Base-by-base conservation (phyloP, 2,888 invertebrate species). In the Andrena hattorfiana region DNA sequence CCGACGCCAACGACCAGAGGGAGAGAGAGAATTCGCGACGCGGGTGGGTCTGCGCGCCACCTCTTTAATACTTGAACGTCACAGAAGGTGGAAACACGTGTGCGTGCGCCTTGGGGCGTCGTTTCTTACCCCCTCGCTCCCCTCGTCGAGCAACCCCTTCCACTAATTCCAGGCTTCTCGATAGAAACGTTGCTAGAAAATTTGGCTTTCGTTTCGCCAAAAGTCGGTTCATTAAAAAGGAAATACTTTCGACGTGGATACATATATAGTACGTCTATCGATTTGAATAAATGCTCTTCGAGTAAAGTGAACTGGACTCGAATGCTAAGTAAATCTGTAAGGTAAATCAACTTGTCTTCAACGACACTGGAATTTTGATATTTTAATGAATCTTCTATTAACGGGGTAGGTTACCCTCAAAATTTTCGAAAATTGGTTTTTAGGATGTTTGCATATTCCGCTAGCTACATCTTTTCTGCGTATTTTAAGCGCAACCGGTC, bases 41-140 rank as follows among this genome's bases (percentile, higher is more conserved):
- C 80, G 71, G 77, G 84, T 82, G 83, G 85, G 76, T 87, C 66
- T 64, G 60, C 54, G 56, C 51, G 63, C 51, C 74, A 35, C 26
- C 51, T 69, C 67, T 80, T 73, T 80, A 82, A 84, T 67, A 72
- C 72, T 28, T 51, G 54, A 77, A 70, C 68, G 67, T 59, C 30
- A 35, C 16, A 75, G 54, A 83, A 83, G 83, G 83, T 83, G 69
- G 77, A 66, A 83, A 81, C 83, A 81, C 77, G 69, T 81, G 83
- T 72, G 81, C 76, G 8, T 6, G 42, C 64, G 26, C 28, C 64
- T 54, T 42, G 28, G 20, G 23, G 26, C 56, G 60, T 71, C 59
- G 60, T 49, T 60, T 63, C 35, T 56, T 59, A 66, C 62, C 16
- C 16, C 66, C 54, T 49, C 28, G 26, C 32, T 2, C 49, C 1